Conservation (phyloP, 2,113 vertebrate species). For the Archilochus colubris region DNA sequence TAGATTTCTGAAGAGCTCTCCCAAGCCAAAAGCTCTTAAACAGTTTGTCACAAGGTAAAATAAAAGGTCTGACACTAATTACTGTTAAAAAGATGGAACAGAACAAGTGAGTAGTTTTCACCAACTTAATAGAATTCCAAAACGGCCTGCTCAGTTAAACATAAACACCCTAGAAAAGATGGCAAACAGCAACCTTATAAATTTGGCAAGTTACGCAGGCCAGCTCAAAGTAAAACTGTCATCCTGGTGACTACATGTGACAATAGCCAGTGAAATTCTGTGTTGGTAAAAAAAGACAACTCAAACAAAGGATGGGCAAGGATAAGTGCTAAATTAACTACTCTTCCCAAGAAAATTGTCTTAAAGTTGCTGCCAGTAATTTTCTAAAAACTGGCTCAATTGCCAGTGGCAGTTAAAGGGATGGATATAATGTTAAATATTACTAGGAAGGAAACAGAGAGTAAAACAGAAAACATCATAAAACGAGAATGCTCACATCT, state of each 20-base stretch:
- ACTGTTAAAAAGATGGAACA: constrained; percentile 1
- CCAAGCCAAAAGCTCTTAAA: constrained; percentile 35
- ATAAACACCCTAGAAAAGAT: background rate
- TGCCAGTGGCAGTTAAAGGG: background rate
- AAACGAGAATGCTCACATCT: background rate
- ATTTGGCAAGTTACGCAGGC: background rate
- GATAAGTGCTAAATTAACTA: background rate
- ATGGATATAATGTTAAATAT: background rate
- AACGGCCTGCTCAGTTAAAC: background rate
- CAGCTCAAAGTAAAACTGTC: background rate
- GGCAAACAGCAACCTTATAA: background rate
- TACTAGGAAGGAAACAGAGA: background rate
- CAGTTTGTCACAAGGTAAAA: constrained; percentile 39
- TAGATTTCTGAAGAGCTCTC: constrained; percentile 22
- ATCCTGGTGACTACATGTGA: background rate
- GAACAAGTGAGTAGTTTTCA: background rate
- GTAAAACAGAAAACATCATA: background rate
- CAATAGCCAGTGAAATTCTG: background rate
- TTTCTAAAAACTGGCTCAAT: background rate
- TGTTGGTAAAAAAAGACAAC: background rate
- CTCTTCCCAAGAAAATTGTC: background rate
- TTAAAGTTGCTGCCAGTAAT: background rate
- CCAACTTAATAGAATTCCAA: background rate
- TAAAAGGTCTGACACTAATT: constrained; percentile 6
- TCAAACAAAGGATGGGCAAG: background rate